A percentile compares a stretch with the other conserved stretches of the same genome.
Evolutionary conservation across 2,888 invertebrate genomes (phyloP).

Genomic region (Matsumyia berberina): DNA sequence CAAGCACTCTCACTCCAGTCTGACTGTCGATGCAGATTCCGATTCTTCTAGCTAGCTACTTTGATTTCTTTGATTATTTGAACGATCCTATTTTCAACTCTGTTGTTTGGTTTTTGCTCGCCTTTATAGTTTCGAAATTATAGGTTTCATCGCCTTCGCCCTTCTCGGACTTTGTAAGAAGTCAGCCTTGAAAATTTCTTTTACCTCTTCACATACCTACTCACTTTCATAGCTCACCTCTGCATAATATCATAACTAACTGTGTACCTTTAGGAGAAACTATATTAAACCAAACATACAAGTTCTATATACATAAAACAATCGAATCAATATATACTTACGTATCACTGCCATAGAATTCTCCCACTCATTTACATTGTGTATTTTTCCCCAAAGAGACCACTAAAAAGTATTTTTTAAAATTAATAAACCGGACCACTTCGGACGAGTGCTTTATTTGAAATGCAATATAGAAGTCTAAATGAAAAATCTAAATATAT

Average conservation of each 20-base stretch:
- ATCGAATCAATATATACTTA: constrained; percentile 35
- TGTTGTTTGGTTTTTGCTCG: too few relatives aligned
- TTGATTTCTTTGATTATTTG: too few relatives aligned
- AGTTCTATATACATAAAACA: constrained; percentile 31
- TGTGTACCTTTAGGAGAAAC: constrained; percentile 72
- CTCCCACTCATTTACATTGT: background rate
- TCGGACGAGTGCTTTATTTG: constrained; percentile 67
- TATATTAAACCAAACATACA: constrained; percentile 42
- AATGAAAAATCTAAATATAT: constrained; percentile 14
- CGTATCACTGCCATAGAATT: constrained; percentile 57
- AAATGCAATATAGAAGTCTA: constrained; percentile 42
- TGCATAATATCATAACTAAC: constrained; percentile 70
- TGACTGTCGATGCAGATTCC: too few relatives aligned
- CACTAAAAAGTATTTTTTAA: background rate
- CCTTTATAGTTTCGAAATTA: too few relatives aligned
- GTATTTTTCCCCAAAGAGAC: background rate
- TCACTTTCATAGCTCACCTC: constrained; percentile 29
- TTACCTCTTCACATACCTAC: background rate
- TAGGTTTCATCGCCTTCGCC: too few relatives aligned
- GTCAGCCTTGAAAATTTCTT: background rate
- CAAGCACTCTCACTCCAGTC: too few relatives aligned
- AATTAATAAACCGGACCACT: constrained; percentile 62
- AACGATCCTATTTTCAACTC: too few relatives aligned
- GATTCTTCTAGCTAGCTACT: too few relatives aligned
- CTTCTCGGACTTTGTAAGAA: too few relatives aligned